Conservation (phyloP, 1,140 invertebrate genomes). For the Cepaea nemoralis region DNA sequence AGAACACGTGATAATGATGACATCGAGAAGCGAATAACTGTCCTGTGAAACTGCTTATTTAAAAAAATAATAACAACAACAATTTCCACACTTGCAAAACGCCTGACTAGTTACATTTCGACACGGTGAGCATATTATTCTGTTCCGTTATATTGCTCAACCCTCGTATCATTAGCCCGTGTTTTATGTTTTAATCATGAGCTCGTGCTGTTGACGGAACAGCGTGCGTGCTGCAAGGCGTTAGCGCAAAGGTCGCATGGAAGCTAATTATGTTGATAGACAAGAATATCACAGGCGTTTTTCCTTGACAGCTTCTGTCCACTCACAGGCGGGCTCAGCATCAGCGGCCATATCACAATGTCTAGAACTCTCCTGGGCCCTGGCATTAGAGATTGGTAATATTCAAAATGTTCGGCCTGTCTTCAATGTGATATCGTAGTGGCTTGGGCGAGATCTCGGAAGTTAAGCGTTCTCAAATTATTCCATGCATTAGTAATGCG, state of each 20-base stretch:
- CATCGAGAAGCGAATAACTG: no score
- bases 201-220: neutral
- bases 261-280: neutral
- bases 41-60: no score
- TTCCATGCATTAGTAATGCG: conserved; percentile 20
- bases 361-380: neutral
- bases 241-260: neutral
- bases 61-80: no score
- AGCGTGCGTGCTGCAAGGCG: neutral
- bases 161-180: neutral
- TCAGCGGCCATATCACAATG: neutral
- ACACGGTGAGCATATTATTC: no score
- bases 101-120: no score
- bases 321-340: no score
- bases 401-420: neutral
- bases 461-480: neutral
- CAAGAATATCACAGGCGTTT: neutral
- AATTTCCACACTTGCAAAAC: no score
- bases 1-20: no score
- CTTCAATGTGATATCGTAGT: neutral
- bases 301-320: no score
- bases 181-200: neutral
- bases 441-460: neutral
- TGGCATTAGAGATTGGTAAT: neutral
- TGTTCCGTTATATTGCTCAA: no score